Evolutionary conservation across 2,797 vertebrate species (phyloP).

Genomic region (Takifugu ocellatus): DNA sequence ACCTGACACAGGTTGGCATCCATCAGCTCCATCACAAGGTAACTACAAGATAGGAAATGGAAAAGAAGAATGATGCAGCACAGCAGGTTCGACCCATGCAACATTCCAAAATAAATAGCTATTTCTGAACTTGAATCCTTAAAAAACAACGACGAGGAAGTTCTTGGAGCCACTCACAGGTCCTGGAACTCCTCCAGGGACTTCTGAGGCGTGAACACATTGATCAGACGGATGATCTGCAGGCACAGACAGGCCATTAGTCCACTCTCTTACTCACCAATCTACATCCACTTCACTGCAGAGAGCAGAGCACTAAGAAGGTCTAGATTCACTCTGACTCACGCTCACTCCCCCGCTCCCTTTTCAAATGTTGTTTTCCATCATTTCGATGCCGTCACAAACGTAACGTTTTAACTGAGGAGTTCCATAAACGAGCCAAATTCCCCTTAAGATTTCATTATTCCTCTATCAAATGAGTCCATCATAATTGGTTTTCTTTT

Average conservation of each 20-base stretch:
- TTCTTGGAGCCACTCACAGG: slow-evolving; percentile 82
- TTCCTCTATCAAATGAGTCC: too few relatives aligned
- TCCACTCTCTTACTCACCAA: slow-evolving; percentile 39
- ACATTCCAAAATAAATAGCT: too few relatives aligned
- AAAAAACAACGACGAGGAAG: slow-evolving; percentile 8
- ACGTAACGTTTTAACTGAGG: too few relatives aligned
- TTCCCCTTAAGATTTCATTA: too few relatives aligned
- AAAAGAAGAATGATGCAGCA: neutral
- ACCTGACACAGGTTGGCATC: slow-evolving; percentile 97
- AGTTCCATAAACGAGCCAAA: too few relatives aligned
- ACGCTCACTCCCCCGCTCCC: neutral
- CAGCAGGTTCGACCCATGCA: neutral
- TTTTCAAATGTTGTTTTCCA: too few relatives aligned
- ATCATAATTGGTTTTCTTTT: too few relatives aligned
- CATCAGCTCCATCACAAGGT: slow-evolving; percentile 98
- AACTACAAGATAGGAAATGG: slow-evolving; percentile 67
- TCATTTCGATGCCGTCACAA: too few relatives aligned
- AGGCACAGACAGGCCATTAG: slow-evolving; percentile 56
- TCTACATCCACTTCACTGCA: slow-evolving; percentile 36
- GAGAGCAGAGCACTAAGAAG: slow-evolving; percentile 19
- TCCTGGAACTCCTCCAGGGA: slow-evolving; percentile 98
- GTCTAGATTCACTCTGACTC: slow-evolving; percentile 10
- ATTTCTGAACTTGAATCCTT: neutral
- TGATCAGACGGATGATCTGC: slow-evolving; percentile 96
- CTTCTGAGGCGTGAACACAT: slow-evolving; percentile 97